These are phyloP conservation scores for Hypotaenidia okinawae DNA, from an alignment of 2,797 vertebrate genomes.

Conservation along the genomic window DNA sequence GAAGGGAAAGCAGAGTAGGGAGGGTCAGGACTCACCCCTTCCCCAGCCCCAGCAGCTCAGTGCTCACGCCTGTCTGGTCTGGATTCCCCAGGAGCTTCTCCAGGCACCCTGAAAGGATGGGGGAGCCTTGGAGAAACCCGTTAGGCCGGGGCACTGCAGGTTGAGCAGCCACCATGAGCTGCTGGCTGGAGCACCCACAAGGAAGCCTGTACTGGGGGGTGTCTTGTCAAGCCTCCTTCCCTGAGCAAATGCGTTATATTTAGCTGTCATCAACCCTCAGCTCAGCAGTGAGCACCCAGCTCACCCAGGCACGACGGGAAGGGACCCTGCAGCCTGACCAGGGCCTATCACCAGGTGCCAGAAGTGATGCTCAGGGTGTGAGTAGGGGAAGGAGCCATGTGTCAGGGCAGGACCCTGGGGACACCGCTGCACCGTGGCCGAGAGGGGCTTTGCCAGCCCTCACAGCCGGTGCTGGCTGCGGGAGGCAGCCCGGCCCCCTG, in stretches of 20 bases:
- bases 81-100: neutral
- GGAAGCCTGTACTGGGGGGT: neutral
- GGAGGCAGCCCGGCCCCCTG: neutral
- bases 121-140: too few relatives aligned
- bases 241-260: neutral
- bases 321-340: neutral
- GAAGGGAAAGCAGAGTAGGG: neutral
- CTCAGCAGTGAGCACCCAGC: accelerated
- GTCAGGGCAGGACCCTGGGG: neutral
- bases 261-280: neutral
- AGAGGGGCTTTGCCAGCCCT: neutral
- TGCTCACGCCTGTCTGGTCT: accelerated
- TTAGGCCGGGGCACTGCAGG: neutral
- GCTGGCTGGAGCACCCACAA: neutral
- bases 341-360: neutral
- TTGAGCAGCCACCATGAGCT: neutral
- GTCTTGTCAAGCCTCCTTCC: neutral
- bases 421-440: accelerated
- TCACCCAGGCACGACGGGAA: accelerated
- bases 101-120: too few relatives aligned
- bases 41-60: accelerated
- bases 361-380: accelerated
- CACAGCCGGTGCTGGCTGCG: accelerated
- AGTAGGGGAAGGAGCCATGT: neutral
- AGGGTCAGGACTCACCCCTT: neutral